Base-by-base conservation (phyloP, 2,888 invertebrate species). In the Ypsolopha sequella region DNA sequence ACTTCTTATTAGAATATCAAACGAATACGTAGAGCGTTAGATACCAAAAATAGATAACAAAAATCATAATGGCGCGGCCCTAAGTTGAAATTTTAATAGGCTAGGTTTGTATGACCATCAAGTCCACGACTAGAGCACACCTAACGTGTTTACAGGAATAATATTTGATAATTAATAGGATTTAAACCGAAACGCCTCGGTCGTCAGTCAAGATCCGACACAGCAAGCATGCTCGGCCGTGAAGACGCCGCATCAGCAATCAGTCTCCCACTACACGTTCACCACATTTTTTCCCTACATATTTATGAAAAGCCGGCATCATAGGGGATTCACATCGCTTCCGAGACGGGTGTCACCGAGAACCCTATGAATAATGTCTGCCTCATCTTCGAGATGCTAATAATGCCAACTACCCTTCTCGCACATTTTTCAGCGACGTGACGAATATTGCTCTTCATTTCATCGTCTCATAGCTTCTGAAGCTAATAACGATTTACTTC, bases 321-420 rank as follows among this genome's bases (percentile, higher is more conserved):
- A 33, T 11, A 13, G 36, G 43, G 47, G 47, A 47, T 47, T 47
- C 47, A 13, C 47, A 36, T 47, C 47, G 43, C 43, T 14, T 43
- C 48, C 36, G 36, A 61, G 58, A 62, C 59, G 64, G 64, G 63
- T 62, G 63, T 68, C 66, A 69, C 73, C 70, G 74, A 65, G 69
- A 71, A 67, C 67, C 66, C 73, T 72, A 80, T 82, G 81, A 80
- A 78, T 79, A 81, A 82, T 81, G 69, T 68, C 76, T 71, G 74
- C 73, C 68, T 78, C 73, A 72, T 77, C 70, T 68, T 63, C 60
- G 67, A 67, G 76, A 80, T 74, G 77, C 75, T 79, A 79, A 84
- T 84, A 81, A 78, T 68, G 76, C 66, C 68, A 64, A 50, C 50
- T 50, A 50, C 50, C 50, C 41, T 35, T 43, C 71, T 65, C 60